Evolutionary conservation across 1,140 invertebrate genomes (phyloP), one percentile per base, ranked within the genome.

Genomic region (Drosophila ambigua): DNA sequence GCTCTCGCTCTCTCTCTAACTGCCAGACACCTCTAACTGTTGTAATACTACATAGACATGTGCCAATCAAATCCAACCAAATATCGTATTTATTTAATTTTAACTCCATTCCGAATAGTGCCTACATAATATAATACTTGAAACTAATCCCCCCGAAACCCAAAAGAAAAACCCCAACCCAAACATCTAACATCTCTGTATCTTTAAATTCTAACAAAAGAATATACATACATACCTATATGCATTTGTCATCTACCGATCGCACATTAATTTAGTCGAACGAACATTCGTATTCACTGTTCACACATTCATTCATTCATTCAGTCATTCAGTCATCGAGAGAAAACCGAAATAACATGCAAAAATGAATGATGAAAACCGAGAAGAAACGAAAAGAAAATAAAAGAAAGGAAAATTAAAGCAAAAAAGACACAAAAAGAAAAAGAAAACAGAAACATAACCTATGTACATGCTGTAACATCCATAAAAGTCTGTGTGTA

Each of bases 11-110:
- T 24, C 2, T 24, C 60, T 50, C 41, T 60, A 31, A 65, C 44
- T 69, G 67, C 64, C 61, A 66, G 60, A 73, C 49, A 75, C 69
- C 69, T 83, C 71, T 84, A 76, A 79, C 72, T 79, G 80, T 83
- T 83, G 79, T 83, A 76, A 57, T 72, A 67, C 65, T 39, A 39
- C 35, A 24, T 80, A 81, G 73, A 81, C 59, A 71, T 72, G 77
- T 80, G 61, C 20, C 64, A 39, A 55, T 55, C 16, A 23, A 69
- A 58, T 66, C 63, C 35, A 20, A 20, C 61, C 43, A 65, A 63
- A 28, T 59, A 66, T 43, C 67, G 52, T 46, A 66, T 62, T 62
- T 39, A 39, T 39, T 39, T 39, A 39, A 39, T 0, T 5, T 39
- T 4, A 39, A 39, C 35, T 13, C 35, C 35, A 39, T 11, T 45